Evolutionary conservation across 2,888 invertebrate genomes (phyloP).

Genomic region (Tenthredo amoena): DNA sequence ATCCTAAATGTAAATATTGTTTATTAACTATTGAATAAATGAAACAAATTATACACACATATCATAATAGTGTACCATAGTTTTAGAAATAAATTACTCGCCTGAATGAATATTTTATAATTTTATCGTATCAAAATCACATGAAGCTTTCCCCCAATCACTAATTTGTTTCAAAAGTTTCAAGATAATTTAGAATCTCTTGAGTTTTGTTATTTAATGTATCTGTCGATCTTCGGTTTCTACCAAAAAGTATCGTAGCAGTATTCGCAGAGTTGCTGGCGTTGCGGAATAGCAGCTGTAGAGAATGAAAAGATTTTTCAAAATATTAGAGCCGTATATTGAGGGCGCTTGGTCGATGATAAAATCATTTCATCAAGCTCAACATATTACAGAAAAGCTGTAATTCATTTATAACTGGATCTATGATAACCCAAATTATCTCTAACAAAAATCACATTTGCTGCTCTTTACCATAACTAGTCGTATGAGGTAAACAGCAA

Average conservation of each 20-base stretch:
- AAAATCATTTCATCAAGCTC: neutral
- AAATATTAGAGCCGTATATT: neutral
- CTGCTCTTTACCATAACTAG: slow-evolving; percentile 84
- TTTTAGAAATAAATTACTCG: neutral
- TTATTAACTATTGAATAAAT: neutral
- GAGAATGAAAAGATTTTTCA: neutral
- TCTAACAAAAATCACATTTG: neutral
- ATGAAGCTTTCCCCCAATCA: neutral
- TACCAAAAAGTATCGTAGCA: slow-evolving; percentile 67
- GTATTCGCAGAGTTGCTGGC: slow-evolving; percentile 58
- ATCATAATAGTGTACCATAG: neutral
- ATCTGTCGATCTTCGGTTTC: slow-evolving; percentile 68
- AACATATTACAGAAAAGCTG: neutral
- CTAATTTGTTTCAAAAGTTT: slow-evolving; percentile 40
- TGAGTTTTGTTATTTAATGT: slow-evolving; percentile 65
- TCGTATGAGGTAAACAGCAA: slow-evolving; percentile 91
- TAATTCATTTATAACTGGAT: neutral
- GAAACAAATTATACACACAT: neutral
- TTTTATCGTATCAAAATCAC: neutral
- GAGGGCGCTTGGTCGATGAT: neutral
- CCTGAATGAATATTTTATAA: neutral
- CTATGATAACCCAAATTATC: neutral
- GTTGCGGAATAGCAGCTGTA: slow-evolving; percentile 70
- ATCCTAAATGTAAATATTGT: neutral
- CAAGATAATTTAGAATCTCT: slow-evolving; percentile 67